Evolutionary conservation across 2,888 invertebrate species (phyloP).

Genomic region (Gymnocheta viridis): DNA sequence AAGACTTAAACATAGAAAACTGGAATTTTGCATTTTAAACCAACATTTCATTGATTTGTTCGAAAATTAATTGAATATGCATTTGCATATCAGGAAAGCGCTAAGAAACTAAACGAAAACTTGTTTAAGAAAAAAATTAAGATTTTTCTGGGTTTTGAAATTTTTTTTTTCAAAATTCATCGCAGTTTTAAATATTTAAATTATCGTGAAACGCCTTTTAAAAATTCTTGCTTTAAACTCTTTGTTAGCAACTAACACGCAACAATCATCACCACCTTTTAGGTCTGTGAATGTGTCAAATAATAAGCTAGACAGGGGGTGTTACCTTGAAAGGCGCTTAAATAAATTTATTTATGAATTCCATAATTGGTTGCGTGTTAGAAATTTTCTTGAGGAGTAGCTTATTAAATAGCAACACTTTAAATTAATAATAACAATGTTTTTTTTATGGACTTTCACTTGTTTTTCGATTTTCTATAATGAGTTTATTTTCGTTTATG

Average conservation of each 20-base stretch:
- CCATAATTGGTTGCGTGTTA: constrained; percentile 60
- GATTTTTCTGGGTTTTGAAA: constrained; percentile 1
- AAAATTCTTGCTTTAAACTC: constrained; percentile 1
- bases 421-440: constrained; percentile 68
- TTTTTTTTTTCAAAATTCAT: constrained; percentile 58
- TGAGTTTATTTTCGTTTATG: not conserved
- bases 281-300: not conserved
- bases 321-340: constrained; percentile 56
- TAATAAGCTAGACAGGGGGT: constrained; percentile 18
- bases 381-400: constrained; percentile 17
- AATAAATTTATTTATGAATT: constrained; percentile 46
- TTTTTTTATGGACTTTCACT: constrained; percentile 75
- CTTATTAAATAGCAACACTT: constrained; percentile 67
- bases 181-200: constrained; percentile 46
- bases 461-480: constrained; percentile 10
- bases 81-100: constrained; percentile 65
- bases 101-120: not conserved
- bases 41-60: constrained; percentile 64
- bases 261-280: constrained; percentile 26
- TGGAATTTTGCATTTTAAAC: constrained; percentile 40
- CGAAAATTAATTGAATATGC: constrained; percentile 68
- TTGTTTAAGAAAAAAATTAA: constrained; percentile 26
- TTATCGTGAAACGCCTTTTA: constrained; percentile 64
- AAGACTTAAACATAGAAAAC: constrained; percentile 38
- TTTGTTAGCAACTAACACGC: not conserved